phyloP scores from a whole-genome alignment of 1,140 invertebrate genomes.

The Solenopsis invicta region DNA sequence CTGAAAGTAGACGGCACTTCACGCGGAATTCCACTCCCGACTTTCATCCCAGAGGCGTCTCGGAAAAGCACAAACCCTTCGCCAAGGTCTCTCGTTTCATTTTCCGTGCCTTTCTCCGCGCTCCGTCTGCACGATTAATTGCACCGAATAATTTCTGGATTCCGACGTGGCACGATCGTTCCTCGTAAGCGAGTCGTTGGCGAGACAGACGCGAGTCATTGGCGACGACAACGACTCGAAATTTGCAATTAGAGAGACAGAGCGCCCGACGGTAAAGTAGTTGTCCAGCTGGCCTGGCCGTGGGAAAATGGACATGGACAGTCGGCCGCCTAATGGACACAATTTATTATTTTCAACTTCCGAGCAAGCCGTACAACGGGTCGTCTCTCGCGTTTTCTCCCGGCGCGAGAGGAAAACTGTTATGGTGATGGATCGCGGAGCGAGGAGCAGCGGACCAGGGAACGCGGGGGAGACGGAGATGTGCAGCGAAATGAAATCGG shows the following conservation, averaged over 20 bases:
- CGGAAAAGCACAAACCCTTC: background rate
- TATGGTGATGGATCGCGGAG: conserved; percentile 67
- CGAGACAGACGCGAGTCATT: conserved; percentile 61
- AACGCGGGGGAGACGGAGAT: background rate
- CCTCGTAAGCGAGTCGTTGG: background rate
- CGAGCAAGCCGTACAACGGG: conserved; percentile 63
- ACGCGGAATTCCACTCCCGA: conserved; percentile 40
- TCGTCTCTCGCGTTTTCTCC: conserved; percentile 68
- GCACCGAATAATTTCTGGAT: conserved; percentile 24
- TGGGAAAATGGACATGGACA: conserved; percentile 60
- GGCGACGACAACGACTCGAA: conserved; percentile 67
- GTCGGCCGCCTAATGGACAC: conserved; percentile 68
- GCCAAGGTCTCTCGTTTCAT: background rate
- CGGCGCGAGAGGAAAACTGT: conserved; percentile 52
- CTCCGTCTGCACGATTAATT: conserved; percentile 26
- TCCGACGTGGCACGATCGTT: background rate
- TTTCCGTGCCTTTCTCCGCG: background rate
- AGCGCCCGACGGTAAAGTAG: conserved; percentile 40
- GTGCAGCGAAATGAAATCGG: conserved; percentile 63
- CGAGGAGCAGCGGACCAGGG: background rate
- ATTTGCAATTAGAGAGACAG: conserved; percentile 50
- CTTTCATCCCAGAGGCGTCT: conserved; percentile 3
- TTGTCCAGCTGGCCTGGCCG: conserved; percentile 25
- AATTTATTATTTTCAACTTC: conserved; percentile 81
- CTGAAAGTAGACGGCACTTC: conserved; percentile 44